Evolutionary conservation across 2,797 vertebrate species (phyloP), one percentile per base, ranked within the genome.

Genomic region (Myotis myotis): DNA sequence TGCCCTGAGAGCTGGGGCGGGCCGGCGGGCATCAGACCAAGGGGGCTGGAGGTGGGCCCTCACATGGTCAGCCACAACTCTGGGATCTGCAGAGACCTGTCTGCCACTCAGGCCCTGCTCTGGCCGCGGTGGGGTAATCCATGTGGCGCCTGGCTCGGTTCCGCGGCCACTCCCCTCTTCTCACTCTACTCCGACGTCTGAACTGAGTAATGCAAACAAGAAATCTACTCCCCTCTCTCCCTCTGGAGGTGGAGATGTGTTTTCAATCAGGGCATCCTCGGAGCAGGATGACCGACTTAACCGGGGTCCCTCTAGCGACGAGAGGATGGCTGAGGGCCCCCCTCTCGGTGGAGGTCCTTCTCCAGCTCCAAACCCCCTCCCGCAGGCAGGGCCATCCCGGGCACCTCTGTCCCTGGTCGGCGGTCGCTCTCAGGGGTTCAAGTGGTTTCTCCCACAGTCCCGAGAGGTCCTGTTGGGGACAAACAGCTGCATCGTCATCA

Each of bases 1-100:
- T 5, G 6, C 64, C 36, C 16, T 1, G 25, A 23, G 57, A 3
- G 57, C 51, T 2, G 33, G 57, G 19, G 11, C 5, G 8, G 5
- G n/a, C 2, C 7, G 4, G 4, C 0, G 2, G 12, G 57, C 33
- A 1, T 2, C 3, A 2, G 57, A 23, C 44, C 3, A 10, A 15
- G 57, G 36, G 79, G 38, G 16, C 55, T 16, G 0, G 25, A 28
- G 57, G 8, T 2, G 7, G 55, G 12, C 8, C 38, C 33, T 36
- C 70, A 1, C 4, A 0, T 16, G 1, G 2, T 72, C 60, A 22
- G 87, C 74, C 33, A 4, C 3, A 2, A 28, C 30, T 22, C 87
- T 19, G 87, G 60, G 8, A 16, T 25, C 22, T 11, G 20, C 20
- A 4, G 20, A 25, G 41, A 16, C 60, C 41, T 49, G 80, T 57